Percentiles rank a stretch among this genome's conserved stretches.
These are phyloP conservation scores for Antitype chi DNA, from an alignment of 2,888 invertebrate genomes.

Conservation along the genomic window DNA sequence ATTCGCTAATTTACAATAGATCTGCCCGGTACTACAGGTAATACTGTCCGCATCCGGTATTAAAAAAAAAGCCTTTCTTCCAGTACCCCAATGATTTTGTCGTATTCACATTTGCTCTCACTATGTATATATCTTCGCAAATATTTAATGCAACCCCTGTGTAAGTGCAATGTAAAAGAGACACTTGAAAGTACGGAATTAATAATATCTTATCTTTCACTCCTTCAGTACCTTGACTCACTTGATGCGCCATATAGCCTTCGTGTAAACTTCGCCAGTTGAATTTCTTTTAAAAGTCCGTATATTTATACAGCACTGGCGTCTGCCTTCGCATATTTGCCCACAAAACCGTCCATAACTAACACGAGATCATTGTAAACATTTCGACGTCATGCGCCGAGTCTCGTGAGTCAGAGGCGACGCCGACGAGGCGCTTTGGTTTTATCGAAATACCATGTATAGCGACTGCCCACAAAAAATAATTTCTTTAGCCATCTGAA, in stretches of 20 bases:
- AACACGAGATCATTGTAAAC: conserved; percentile 69
- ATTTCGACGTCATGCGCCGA: conserved; percentile 70
- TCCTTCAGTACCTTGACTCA: conserved; percentile 20
- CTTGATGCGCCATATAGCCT: conserved; percentile 20
- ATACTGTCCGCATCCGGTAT: not conserved
- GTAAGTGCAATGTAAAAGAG: not conserved
- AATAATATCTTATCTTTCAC: conserved; percentile 1
- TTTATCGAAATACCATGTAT: conserved; percentile 80
- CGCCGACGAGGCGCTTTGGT: conserved; percentile 66
- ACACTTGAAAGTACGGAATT: not conserved
- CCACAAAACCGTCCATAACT: conserved; percentile 53
- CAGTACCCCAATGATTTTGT: not conserved
- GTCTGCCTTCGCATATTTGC: conserved; percentile 47
- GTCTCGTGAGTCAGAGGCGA: conserved; percentile 77
- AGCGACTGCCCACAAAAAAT: conserved; percentile 66
- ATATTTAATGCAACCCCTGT: not conserved
- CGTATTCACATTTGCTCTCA: not conserved
- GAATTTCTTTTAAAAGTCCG: conserved; percentile 35
- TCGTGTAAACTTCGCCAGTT: conserved; percentile 16
- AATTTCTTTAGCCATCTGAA: conserved; percentile 41
- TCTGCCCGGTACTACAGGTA: not conserved
- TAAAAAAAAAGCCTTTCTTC: not conserved
- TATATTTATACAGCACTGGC: conserved; percentile 41
- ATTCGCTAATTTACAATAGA: not conserved
- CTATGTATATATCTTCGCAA: not conserved